These are phyloP conservation scores for Hoplias malabaricus DNA, from an alignment of 2,113 vertebrate species.

Conservation along the genomic window DNA sequence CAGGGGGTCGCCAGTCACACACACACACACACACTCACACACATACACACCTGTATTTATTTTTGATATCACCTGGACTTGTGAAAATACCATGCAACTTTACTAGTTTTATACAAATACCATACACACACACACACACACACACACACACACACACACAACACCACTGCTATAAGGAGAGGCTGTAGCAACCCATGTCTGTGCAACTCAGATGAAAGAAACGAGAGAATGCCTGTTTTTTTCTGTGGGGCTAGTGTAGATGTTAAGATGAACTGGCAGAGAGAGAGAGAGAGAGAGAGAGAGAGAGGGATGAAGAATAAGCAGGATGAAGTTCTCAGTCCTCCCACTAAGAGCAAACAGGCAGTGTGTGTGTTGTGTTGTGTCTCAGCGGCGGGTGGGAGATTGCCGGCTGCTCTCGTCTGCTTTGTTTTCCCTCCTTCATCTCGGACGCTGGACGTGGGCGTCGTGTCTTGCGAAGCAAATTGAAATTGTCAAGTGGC, in stretches of 20 bases:
- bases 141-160: slow-evolving; percentile 10
- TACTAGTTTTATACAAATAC: too few species aligned
- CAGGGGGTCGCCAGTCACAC: too few species aligned
- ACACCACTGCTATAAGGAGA: background rate
- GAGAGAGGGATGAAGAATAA: slow-evolving; percentile 6
- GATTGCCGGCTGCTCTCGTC: slow-evolving; percentile 20
- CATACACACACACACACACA: background rate
- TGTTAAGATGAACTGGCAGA: slow-evolving; percentile 39
- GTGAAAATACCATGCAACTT: too few species aligned
- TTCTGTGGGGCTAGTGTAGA: slow-evolving; percentile 28
- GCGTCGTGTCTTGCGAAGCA: slow-evolving; percentile 44
- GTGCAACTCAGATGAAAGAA: slow-evolving; percentile 33
- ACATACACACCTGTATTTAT: too few species aligned
- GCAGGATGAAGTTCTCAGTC: slow-evolving; percentile 27
- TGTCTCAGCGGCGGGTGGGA: slow-evolving; percentile 24
- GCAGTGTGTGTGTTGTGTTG: slow-evolving; percentile 16
- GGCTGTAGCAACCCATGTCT: slow-evolving; percentile 8
- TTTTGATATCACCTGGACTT: too few species aligned
- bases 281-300: background rate
- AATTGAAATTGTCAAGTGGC: slow-evolving; percentile 51
- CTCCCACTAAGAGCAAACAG: slow-evolving; percentile 24
- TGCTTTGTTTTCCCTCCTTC: slow-evolving; percentile 32
- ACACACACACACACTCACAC: slow-evolving; percentile 7
- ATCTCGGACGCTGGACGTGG: slow-evolving; percentile 39
- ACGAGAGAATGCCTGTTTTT: slow-evolving; percentile 23